These are phyloP conservation scores for Scophthalmus maximus DNA, from an alignment of 2,113 vertebrate species.

Conservation along the genomic window DNA sequence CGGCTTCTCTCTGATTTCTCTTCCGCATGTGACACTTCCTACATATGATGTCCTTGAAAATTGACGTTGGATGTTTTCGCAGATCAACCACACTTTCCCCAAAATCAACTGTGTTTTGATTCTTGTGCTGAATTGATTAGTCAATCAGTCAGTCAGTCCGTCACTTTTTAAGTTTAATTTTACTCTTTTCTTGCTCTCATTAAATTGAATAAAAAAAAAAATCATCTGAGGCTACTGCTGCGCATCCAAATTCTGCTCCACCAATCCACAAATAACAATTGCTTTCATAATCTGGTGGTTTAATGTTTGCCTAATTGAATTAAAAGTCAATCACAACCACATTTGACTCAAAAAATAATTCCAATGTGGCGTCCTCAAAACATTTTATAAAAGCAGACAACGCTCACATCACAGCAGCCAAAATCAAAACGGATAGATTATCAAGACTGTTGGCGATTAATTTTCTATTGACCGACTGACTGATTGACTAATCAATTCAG, in stretches of 20 bases:
- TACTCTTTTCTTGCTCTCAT: too few relatives aligned
- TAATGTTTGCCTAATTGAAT: neutral
- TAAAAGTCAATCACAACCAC: neutral
- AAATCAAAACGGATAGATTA: neutral
- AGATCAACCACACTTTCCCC: neutral
- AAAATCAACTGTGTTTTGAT: too few relatives aligned
- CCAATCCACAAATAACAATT: neutral
- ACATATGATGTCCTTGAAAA: slow-evolving; percentile 1
- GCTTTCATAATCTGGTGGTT: neutral
- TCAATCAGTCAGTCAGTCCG: too few relatives aligned
- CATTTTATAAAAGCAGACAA: neutral
- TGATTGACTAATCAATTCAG: neutral
- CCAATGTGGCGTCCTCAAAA: too few relatives aligned
- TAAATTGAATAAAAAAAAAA: too few relatives aligned
- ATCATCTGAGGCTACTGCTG: neutral
- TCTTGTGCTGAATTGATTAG: too few relatives aligned
- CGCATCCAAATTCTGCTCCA: neutral
- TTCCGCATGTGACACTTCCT: neutral
- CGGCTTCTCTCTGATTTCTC: neutral
- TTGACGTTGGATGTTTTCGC: neutral
- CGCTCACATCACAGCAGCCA: neutral
- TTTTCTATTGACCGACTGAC: neutral
- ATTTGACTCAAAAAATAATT: neutral
- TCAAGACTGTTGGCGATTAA: too few relatives aligned
- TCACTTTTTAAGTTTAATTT: too few relatives aligned